phyloP scores from a whole-genome alignment of 2,797 vertebrate species.

The Bufotes viridis region DNA sequence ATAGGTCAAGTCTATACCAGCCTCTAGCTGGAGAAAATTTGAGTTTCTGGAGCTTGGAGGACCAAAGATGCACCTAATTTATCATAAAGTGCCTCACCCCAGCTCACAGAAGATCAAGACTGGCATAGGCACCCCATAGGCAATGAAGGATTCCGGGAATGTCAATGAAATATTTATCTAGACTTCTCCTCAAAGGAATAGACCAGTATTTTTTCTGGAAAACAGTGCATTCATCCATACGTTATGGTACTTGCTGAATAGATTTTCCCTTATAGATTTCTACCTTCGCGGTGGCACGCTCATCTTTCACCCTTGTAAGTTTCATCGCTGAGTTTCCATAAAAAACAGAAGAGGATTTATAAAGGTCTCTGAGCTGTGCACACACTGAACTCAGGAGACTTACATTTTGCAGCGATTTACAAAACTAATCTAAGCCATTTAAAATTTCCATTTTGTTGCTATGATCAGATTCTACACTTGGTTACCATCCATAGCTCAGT shows the following conservation, averaged over 20 bases:
- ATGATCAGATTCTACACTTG: not conserved
- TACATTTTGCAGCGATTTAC: not conserved
- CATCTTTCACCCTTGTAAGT: conserved; percentile 2
- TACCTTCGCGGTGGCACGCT: not conserved
- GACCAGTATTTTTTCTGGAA: not conserved
- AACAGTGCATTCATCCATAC: conserved; percentile 4
- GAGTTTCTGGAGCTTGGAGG: too few relatives aligned
- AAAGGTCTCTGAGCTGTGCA: not conserved
- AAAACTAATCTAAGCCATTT: not conserved
- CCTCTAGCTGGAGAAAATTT: too few relatives aligned
- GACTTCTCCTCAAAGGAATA: not conserved
- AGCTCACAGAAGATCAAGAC: too few relatives aligned
- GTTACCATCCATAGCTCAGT: not conserved
- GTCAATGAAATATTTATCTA: conserved; percentile 14
- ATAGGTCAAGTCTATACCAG: too few relatives aligned
- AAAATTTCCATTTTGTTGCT: conserved; percentile 24
- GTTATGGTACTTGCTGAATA: not conserved
- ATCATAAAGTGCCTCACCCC: too few relatives aligned
- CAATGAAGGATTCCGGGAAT: not conserved
- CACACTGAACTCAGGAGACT: not conserved
- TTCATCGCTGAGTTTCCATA: not conserved
- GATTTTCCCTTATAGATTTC: conserved; percentile 12
- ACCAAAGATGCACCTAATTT: too few relatives aligned
- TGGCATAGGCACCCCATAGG: not conserved
- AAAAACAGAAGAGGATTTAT: conserved; percentile 20